Evolutionary conservation across 2,797 vertebrate genomes (phyloP).

Genomic region (Leptoclinus maculatus): DNA sequence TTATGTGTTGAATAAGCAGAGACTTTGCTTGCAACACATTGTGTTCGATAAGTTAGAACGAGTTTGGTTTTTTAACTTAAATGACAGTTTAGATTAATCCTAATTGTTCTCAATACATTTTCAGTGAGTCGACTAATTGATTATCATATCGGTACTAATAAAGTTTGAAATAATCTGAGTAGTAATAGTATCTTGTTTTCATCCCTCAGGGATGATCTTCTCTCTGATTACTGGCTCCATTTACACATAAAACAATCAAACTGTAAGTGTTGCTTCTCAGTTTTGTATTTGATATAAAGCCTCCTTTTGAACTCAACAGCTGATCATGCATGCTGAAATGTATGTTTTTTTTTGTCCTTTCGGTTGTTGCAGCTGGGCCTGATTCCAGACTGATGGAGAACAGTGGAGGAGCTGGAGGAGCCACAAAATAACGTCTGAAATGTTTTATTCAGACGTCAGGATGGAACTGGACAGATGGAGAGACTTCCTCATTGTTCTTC

Average conservation of each 20-base stretch:
- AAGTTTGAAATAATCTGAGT: neutral
- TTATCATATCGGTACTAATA: neutral
- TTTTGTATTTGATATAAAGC: neutral
- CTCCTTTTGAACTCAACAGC: neutral
- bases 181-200: neutral
- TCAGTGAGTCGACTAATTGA: neutral
- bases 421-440: too few relatives aligned
- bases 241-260: slow-evolving; percentile 18
- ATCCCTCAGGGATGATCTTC: neutral
- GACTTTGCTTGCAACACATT: too few relatives aligned
- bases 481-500: neutral
- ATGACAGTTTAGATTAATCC: neutral
- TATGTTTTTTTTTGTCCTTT: neutral
- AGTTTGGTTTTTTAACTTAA: neutral
- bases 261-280: neutral
- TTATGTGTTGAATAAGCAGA: too few relatives aligned
- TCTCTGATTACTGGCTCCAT: neutral
- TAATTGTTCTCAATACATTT: neutral
- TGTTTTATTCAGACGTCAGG: too few relatives aligned
- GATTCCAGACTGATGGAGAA: neutral
- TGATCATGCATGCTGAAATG: neutral
- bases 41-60: neutral
- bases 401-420: neutral
- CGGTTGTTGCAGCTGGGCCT: neutral
- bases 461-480: neutral